Base-by-base conservation (phyloP, 1,140 invertebrate species). In the Lordiphosa mommai region DNA sequence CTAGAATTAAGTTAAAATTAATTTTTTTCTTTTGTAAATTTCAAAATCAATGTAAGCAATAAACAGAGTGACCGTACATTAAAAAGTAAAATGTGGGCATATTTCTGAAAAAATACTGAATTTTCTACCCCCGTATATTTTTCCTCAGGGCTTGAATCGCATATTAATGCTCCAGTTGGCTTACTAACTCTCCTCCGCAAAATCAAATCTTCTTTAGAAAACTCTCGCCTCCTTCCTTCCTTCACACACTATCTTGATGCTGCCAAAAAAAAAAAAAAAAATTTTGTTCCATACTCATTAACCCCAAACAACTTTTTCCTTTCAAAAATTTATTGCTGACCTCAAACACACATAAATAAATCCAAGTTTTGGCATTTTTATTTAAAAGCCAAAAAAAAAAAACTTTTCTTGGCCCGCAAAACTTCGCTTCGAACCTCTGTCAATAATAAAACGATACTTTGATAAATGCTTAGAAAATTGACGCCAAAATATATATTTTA, bases 391-490 rank as follows among this genome's bases (percentile, higher is more conserved):
- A n/a, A 17, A 3, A 40, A 20, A 40, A 40, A 27, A 52, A 66
- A 80, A 82, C 65, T 80, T 77, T 74, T 56, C 52, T 60, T 61
- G 43, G 23, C 32, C 46, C 50, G 46, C 58, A 36, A 58, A 58
- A 10, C 9, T 17, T 20, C 6, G 13, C 30, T 16, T 34, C 52
- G 44, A 43, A 73, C 55, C 70, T 67, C 74, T 80, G 74, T 80
- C 74, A 80, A 80, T 80, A 82, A 82, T 74, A 82, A 74, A 82
- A 74, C 65, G 74, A 43, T 43, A 27, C 40, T 53, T 76, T 82
- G 77, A 82, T 82, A 82, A 82, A 82, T 84, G 77, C 63, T 76
- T 84, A 56, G 72, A 72, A 60, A 82, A 72, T 82, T 47, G 60
- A 66, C 47, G 53, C 63, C 40, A 20, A 84, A 69, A 84, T 76